Evolutionary conservation across 2,888 invertebrate species (phyloP), one percentile per base, ranked within the genome.

Genomic region (Clusia tigrina): DNA sequence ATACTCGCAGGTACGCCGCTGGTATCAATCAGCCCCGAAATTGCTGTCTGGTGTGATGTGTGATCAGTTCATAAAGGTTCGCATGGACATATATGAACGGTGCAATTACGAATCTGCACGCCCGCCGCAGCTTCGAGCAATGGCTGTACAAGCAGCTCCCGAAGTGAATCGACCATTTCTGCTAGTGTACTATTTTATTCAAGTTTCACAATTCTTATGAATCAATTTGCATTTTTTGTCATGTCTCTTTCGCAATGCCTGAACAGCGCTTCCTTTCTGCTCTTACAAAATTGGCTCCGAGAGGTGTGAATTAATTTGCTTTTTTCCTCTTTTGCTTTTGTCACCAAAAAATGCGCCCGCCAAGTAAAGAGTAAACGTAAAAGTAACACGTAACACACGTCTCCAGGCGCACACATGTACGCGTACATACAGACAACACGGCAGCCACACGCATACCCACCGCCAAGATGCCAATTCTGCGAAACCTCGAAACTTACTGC

Each of bases 91-190:
- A n/a, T n/a, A n/a, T n/a, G n/a, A n/a, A n/a, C n/a, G n/a, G n/a
- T n/a, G n/a, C n/a, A n/a, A n/a, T n/a, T n/a, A n/a, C n/a, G n/a
- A n/a, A n/a, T n/a, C n/a, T n/a, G n/a, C n/a, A n/a, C n/a, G n/a
- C n/a, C n/a, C n/a, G n/a, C n/a, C n/a, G n/a, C n/a, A n/a, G n/a
- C n/a, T n/a, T n/a, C n/a, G n/a, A n/a, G n/a, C n/a, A n/a, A n/a
- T n/a, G n/a, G n/a, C n/a, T n/a, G n/a, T n/a, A n/a, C n/a, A 32
- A 32, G 32, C 92, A 74, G n/a, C 89, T 81, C 76, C 92, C 17
- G 23, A 48, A 42, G 32, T 54, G 17, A 37, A 6, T n/a, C 20
- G 9, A 15, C 10, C 54, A 54, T 9, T 54, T 22, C 9, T n/a
- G 54, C 20, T 53, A n/a, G 24, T n/a, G n/a, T n/a, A n/a, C 24